Evolutionary conservation across 2,888 invertebrate genomes (phyloP).

Genomic region (Lycocerus yunnanus): DNA sequence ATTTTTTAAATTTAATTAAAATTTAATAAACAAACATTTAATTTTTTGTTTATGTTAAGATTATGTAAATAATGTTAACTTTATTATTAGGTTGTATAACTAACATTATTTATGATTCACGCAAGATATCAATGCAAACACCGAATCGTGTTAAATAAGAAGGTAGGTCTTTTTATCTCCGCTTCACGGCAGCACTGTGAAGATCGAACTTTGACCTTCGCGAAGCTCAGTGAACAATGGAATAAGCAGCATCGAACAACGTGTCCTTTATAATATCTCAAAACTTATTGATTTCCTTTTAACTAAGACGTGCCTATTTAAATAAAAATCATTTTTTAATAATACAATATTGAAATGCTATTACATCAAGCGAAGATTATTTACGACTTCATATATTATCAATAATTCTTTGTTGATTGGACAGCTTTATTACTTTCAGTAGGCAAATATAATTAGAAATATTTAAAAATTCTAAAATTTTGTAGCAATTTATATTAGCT

Average conservation of each 20-base stretch:
- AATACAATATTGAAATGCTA: neutral
- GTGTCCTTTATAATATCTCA: neutral
- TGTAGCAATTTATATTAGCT: neutral
- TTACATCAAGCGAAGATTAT: neutral
- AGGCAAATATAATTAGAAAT: neutral
- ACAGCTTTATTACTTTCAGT: neutral
- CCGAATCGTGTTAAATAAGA: conserved; percentile 32
- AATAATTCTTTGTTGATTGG: neutral
- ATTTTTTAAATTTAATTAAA: neutral
- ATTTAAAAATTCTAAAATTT: neutral
- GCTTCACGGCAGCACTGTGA: conserved; percentile 35
- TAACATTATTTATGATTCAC: neutral
- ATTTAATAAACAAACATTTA: neutral
- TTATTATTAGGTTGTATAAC: neutral
- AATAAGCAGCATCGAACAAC: neutral
- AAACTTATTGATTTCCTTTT: neutral
- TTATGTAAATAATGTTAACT: neutral
- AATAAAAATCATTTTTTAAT: neutral
- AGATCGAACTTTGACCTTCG: conserved; percentile 39
- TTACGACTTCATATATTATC: neutral
- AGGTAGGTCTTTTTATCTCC: conserved; percentile 33
- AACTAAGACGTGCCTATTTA: neutral
- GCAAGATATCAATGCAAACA: neutral
- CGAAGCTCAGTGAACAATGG: conserved; percentile 32
- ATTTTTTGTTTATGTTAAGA: neutral